Conservation (phyloP, 2,797 vertebrate genomes). For the Halcyon leucocephala region DNA sequence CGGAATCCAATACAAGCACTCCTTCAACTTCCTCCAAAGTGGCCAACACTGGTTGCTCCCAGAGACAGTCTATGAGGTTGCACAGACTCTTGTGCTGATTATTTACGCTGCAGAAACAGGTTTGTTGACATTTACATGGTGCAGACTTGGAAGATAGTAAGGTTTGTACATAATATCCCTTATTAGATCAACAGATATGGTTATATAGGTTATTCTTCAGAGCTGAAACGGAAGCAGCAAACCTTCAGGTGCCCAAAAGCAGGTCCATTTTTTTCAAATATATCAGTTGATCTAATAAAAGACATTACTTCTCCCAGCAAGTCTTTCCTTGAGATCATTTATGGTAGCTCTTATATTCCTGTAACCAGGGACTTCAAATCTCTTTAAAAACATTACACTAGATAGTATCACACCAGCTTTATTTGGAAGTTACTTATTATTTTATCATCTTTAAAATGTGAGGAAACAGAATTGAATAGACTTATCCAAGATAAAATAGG, state of each 20-base stretch:
- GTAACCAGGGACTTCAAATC: slow-evolving; percentile 6
- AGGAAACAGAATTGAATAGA: slow-evolving; percentile 46
- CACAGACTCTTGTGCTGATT: background rate
- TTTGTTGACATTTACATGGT: slow-evolving; percentile 35
- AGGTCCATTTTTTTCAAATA: slow-evolving; percentile 17
- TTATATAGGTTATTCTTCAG: slow-evolving; percentile 26
- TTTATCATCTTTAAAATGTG: slow-evolving; percentile 57
- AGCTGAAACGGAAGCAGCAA: slow-evolving; percentile 46
- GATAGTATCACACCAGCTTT: slow-evolving; percentile 50
- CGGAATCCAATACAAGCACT: background rate
- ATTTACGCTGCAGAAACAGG: slow-evolving; percentile 32
- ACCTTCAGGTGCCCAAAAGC: slow-evolving; percentile 9
- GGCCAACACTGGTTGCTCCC: background rate
- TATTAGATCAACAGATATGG: slow-evolving; percentile 33
- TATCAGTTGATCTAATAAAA: slow-evolving; percentile 58
- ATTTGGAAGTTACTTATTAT: slow-evolving; percentile 59
- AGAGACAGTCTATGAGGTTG: background rate
- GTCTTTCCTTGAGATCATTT: slow-evolving; percentile 24
- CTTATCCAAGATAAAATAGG: slow-evolving; percentile 33
- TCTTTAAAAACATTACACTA: slow-evolving; percentile 43
- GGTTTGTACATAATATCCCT: background rate
- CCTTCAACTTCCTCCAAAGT: background rate
- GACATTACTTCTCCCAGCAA: slow-evolving; percentile 38
- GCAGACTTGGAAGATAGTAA: background rate
- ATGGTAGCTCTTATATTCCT: slow-evolving; percentile 35